phyloP scores from a whole-genome alignment of 2,797 vertebrate species.

The Cossypha polioptera region DNA sequence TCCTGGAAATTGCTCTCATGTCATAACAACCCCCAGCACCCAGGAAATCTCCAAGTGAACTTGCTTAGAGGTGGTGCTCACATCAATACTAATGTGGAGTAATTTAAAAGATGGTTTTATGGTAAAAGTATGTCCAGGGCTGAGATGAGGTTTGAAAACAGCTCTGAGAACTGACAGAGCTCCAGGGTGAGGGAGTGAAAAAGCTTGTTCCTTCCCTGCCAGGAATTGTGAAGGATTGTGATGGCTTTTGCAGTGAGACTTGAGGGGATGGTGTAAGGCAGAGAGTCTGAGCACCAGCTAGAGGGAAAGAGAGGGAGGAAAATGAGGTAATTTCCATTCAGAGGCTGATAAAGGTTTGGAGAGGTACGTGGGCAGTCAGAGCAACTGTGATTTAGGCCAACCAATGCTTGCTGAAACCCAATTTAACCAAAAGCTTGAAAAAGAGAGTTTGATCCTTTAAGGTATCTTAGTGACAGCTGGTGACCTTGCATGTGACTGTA shows the following conservation, averaged over 20 bases:
- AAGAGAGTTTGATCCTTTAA: not conserved
- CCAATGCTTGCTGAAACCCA: not conserved
- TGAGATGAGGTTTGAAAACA: not conserved
- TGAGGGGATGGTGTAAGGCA: not conserved
- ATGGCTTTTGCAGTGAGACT: not conserved
- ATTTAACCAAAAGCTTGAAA: not conserved
- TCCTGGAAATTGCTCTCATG: not conserved
- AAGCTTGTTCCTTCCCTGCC: not conserved
- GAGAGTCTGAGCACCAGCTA: not conserved
- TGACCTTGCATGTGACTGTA: not conserved
- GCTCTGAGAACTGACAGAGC: not conserved
- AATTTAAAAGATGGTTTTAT: not conserved
- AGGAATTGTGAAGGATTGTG: not conserved
- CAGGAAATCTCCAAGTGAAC: not conserved
- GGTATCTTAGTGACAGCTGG: not conserved
- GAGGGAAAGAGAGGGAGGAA: not conserved
- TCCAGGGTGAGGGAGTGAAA: not conserved
- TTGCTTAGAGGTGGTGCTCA: not conserved
- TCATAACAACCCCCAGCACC: not conserved
- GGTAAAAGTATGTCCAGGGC: not conserved
- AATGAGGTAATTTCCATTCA: not conserved
- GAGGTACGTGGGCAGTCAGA: not conserved
- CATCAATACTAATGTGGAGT: not conserved
- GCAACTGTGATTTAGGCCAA: not conserved
- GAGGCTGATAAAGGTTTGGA: not conserved